Base-by-base conservation (phyloP, 2,888 invertebrate genomes). In the Blastobasis adustella region DNA sequence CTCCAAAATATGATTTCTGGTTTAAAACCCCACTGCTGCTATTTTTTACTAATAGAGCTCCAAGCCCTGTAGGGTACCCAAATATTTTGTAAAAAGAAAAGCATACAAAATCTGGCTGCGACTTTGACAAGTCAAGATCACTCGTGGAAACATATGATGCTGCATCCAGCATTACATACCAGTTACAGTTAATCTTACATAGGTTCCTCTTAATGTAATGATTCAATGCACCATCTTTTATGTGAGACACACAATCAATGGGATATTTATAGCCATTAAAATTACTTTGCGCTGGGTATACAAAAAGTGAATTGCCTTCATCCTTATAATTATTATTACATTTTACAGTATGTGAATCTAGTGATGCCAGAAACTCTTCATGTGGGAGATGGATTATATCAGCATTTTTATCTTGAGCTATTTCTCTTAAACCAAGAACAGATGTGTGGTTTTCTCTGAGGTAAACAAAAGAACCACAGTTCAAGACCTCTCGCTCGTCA, bases 51-150 rank as follows among this genome's bases (percentile, higher is more conserved):
- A 98, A 72, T 23, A 98, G 76, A 8, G 96, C 98, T 39, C 98
- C 99, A 10, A 98, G 84, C 4, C 99, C 99, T 49, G 98, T 98
- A 1, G 99, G 99, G 77, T 95, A 98, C 23, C 92, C 92, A 88
- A 99, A 98, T 68, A 99, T 95, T 90, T 98, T 99, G 83, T 99
- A 99, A 87, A 99, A 99, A 0, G 98, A 98, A 10, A 99, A 53
- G 52, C 93, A 91, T 0, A 98, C 92, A 89, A 98, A 99, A 81
- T 99, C 98, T 4, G 98, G 96, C 58, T 93, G 91, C 54, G 87
- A 85, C 49, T 69, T 63, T 0, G 90, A 88, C 52, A 99, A 88
- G 87, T 98, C 93, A 49, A 99, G 82, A 50, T 85, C 88, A 73
- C 92, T 95, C 10, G 96, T 95, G 5, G 95, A 90, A 0, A 93